Conservation (phyloP, 30 jellyfish, hydroid and myxozoan species). For the Phacellophora camtschatica region DNA sequence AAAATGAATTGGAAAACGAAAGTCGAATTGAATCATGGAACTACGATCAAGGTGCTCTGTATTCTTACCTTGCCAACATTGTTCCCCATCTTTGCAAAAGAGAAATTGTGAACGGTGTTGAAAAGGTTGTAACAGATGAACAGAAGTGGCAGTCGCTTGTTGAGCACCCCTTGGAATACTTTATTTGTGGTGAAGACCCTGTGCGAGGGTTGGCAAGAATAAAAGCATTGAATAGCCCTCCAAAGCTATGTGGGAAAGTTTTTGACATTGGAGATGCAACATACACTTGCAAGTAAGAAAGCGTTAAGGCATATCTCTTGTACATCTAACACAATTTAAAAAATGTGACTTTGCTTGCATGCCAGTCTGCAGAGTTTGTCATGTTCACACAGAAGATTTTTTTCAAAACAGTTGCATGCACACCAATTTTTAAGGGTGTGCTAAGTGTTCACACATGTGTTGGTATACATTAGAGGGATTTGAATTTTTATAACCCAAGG, state of each 20-base stretch:
- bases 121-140: slow-evolving; percentile 37
- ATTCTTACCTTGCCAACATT: slow-evolving; percentile 29
- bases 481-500: too few species aligned
- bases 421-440: too few species aligned
- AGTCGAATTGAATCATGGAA: neutral
- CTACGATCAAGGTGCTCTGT: neutral
- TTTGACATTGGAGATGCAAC: slow-evolving; percentile 94
- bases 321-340: too few species aligned
- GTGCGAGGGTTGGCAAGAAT: slow-evolving; percentile 49
- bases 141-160: slow-evolving; percentile 38
- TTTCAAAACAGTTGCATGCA: too few species aligned
- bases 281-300: slow-evolving; percentile 95
- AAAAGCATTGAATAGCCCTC: slow-evolving; percentile 49
- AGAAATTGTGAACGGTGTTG: slow-evolving; percentile 42
- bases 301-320: too few species aligned
- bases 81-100: slow-evolving; percentile 15
- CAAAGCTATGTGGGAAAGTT: slow-evolving; percentile 82
- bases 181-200: slow-evolving; percentile 72
- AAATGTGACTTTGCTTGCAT: too few species aligned
- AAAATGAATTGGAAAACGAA: neutral
- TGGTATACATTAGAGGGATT: too few species aligned
- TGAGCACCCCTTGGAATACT: slow-evolving; percentile 55
- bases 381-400: too few species aligned
- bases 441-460: too few species aligned
- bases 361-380: too few species aligned